Percentiles rank a stretch among this genome's conserved stretches.
These are phyloP conservation scores for Ranitomeya imitator DNA, from an alignment of 2,113 vertebrate genomes.

Conservation along the genomic window DNA sequence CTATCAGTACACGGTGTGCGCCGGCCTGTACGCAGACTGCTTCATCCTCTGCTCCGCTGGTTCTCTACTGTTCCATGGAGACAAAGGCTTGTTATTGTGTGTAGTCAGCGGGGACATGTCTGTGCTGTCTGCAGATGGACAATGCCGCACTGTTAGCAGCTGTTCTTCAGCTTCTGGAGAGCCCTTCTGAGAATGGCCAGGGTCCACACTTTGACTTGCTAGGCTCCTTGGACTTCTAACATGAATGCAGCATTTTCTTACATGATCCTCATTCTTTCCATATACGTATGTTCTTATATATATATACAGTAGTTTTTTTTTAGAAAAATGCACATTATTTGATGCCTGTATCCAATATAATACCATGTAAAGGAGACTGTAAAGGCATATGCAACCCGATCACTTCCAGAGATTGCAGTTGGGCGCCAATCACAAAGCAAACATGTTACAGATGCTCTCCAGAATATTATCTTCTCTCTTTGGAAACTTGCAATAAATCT, in stretches of 20 bases:
- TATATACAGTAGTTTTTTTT: too few species aligned
- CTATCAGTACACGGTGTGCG: not conserved
- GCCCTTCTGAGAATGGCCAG: not conserved
- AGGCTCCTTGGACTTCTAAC: not conserved
- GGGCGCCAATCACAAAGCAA: too few species aligned
- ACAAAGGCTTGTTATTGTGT: conserved; percentile 26
- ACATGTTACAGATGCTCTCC: too few species aligned
- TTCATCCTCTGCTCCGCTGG: not conserved
- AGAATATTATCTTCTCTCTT: too few species aligned
- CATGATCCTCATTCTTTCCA: not conserved
- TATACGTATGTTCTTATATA: too few species aligned
- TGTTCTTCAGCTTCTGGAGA: not conserved
- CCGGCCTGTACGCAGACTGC: not conserved
- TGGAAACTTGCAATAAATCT: too few species aligned
- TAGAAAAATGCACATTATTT: too few species aligned
- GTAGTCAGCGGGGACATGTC: not conserved
- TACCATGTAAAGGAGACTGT: too few species aligned
- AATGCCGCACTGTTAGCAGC: not conserved
- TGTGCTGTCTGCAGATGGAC: not conserved
- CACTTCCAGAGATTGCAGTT: too few species aligned
- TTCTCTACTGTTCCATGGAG: conserved; percentile 6
- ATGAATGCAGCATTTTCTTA: not conserved
- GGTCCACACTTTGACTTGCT: not conserved
- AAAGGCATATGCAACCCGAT: too few species aligned
- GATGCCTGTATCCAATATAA: too few species aligned